Base-by-base conservation (phyloP, 2,113 vertebrate genomes). In the Calonectris borealis region DNA sequence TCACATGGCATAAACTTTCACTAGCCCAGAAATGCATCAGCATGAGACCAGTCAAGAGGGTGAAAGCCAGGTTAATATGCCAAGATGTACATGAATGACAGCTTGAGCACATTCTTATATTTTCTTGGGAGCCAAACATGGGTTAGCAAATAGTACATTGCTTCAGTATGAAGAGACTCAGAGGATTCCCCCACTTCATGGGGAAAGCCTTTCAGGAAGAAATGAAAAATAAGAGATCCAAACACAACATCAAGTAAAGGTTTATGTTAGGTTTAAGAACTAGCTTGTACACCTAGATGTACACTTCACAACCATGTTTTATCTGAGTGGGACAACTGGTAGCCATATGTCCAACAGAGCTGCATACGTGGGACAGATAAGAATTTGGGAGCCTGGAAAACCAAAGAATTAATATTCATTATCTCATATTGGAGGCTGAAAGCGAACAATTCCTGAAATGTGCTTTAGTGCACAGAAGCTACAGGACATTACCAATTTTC, bases 71-170 rank as follows among this genome's bases (percentile, higher is more conserved):
- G 6, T 70, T 62, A 88, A 52, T 29, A 76, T 40, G 34, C 48
- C 36, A 57, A 65, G 34, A 42, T 24, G 21, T 42, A 72, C 15
- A 11, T 9, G 17, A 88, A 75, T 26, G 21, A 54, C 40, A 88
- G 40, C 31, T 40, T 85, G 31, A 85, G 24, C 3, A 61, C 9
- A 34, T 60, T 68, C 38, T 2, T 42, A 0, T 60, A 38, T 79
- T 79, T 75, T 7, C 11, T 4, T 24, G 16, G 21, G 5, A 62
- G 21, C 54, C 36, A 76, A 71, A 83, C 10, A 52, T 3, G 2
- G 18, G 1, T 16, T 82, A 38, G 2, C 3, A 95, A 66, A 73
- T 20, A 58, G 1, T 6, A 3, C 10, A 24, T 34, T 2, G 1
- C 21, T 70, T 91, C 57, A 48, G 20, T 48, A 81, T 27, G 25